Conservation (phyloP, 2,797 vertebrate species). For the Brachyrhaphis roseni region DNA sequence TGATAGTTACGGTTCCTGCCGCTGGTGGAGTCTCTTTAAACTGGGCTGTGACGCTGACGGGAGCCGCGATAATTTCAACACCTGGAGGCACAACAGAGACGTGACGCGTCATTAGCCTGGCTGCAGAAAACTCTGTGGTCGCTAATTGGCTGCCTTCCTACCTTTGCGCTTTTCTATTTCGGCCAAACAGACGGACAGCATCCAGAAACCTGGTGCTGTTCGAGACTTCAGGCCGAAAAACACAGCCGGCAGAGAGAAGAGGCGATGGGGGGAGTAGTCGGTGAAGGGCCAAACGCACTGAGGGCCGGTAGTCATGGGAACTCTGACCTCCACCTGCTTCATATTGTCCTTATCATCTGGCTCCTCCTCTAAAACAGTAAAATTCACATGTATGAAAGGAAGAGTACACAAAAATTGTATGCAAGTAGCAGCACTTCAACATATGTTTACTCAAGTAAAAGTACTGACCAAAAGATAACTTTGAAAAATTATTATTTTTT, state of each 20-base stretch:
- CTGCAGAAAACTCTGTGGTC: too few species aligned
- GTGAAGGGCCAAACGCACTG: conserved; percentile 45
- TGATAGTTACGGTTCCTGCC: conserved; percentile 52
- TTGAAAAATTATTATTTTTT: too few species aligned
- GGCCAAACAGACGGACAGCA: conserved; percentile 76
- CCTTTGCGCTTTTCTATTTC: conserved; percentile 80
- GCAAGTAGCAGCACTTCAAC: too few species aligned
- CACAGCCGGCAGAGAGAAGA: conserved; percentile 43
- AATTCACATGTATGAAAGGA: background rate
- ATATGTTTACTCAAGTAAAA: too few species aligned
- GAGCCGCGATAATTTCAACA: conserved; percentile 64
- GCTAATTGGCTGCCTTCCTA: background rate
- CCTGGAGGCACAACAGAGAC: conserved; percentile 55
- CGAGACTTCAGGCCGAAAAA: conserved; percentile 45
- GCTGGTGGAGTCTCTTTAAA: conserved; percentile 55
- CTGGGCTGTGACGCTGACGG: conserved; percentile 50
- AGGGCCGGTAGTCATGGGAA: conserved; percentile 40
- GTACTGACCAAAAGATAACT: too few species aligned
- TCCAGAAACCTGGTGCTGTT: conserved; percentile 61
- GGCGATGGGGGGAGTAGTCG: conserved; percentile 32
- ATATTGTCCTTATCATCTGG: conserved; percentile 22
- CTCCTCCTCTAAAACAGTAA: conserved; percentile 29
- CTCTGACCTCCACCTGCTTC: conserved; percentile 60
- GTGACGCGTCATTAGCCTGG: background rate
- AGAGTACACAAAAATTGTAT: too few species aligned